Conservation (phyloP, 2,797 vertebrate genomes). For the Lepus oiostolus region DNA sequence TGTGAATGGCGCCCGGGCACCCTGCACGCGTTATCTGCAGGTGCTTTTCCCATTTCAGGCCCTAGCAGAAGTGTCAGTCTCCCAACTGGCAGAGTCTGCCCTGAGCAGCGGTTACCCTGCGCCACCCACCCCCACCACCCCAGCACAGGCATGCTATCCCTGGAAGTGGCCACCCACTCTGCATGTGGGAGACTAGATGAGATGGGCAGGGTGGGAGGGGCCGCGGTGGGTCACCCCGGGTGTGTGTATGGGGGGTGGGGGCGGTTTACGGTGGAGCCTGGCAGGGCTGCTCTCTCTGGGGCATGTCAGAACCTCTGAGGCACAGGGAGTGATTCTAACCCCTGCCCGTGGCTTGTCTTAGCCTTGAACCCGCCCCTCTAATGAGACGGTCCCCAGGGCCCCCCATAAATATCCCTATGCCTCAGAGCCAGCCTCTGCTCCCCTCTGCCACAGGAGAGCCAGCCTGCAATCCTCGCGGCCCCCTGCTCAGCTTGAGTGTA, state of each 20-base stretch:
- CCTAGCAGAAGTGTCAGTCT: background rate
- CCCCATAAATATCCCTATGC: background rate
- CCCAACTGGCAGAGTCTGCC: background rate
- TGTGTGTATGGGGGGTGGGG: background rate
- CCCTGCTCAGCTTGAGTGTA: background rate
- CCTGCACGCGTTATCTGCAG: background rate
- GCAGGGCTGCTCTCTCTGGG: background rate
- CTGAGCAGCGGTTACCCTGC: too few species aligned
- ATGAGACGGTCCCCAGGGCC: background rate
- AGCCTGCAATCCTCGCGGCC: background rate
- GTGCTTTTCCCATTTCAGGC: background rate
- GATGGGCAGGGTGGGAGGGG: too few species aligned
- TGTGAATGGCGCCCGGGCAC: background rate
- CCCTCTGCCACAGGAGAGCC: background rate
- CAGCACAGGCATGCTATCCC: background rate
- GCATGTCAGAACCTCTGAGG: background rate
- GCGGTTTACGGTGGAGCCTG: background rate
- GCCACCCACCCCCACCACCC: background rate
- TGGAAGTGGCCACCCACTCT: background rate
- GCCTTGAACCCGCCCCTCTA: background rate
- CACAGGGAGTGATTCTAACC: background rate
- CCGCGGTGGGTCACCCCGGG: too few species aligned
- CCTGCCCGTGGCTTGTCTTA: background rate
- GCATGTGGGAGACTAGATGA: background rate
- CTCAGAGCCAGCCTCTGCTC: background rate